Base-by-base conservation (phyloP, 1,140 invertebrate species). In the Drosophila kohkoa region DNA sequence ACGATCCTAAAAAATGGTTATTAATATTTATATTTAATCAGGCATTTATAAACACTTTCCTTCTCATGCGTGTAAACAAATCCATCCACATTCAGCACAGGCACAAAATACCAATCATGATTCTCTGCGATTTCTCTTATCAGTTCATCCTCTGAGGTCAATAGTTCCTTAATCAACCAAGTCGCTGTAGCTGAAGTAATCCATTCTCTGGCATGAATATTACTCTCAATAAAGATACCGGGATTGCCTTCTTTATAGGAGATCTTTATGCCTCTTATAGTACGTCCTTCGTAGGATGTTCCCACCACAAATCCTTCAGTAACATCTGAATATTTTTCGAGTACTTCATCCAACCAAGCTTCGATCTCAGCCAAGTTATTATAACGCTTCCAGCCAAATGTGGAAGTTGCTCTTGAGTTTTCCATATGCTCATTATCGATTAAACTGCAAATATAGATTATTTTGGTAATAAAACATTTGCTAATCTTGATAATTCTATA, bases 11-110 rank as follows among this genome's bases (percentile, higher is more conserved):
- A 5, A 3, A n/a, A 7, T 8, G 1, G 1, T 7, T 13, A 5
- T 1, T 4, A 43, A 0, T 13, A 43, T 4, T 41, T 3, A 8
- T 5, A 2, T 1, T 1, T 1, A 1, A 5, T 7, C 5, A 6
- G 5, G 15, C 20, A 20, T 15, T 7, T 13, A n/a, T 13, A 3
- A 10, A 10, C 10, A 32, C 25, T 20, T 7, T 82, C 82, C 48
- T 77, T 78, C 66, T 86, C 92, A 54, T 95, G 94, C 1, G 94
- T 94, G 69, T 95, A 96, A 16, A 93, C 93, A 81, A 95, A 96
- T 7, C 96, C 96, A 92, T 97, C 96, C 11, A 96, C 95, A 92
- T 97, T 97, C 0, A 94, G 79, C 1, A 96, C 93, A 0, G 96
- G 96, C 59, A 96, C 92, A 58, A 97, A 93, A 79, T 95, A 95